Conservation (phyloP, 2,797 vertebrate genomes). For the Monodelphis domestica region DNA sequence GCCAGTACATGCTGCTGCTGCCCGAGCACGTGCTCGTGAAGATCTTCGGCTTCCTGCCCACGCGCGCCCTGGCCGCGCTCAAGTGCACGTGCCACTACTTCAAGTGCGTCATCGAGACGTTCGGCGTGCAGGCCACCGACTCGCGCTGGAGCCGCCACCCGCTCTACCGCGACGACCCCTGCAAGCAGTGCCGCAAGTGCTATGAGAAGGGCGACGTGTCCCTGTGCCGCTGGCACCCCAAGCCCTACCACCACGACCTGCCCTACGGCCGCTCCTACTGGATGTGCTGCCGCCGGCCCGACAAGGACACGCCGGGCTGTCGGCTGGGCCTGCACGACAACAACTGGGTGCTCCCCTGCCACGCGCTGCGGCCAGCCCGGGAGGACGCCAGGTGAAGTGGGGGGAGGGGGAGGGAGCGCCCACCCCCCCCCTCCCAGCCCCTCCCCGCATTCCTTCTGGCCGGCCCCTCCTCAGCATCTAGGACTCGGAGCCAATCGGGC, state of each 20-base stretch:
- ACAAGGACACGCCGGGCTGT: conserved; percentile 95
- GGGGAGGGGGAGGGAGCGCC: conserved; percentile 39
- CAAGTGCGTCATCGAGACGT: conserved; percentile 93
- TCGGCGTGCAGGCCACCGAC: conserved; percentile 92
- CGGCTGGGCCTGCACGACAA: conserved; percentile 96
- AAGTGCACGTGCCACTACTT: conserved; percentile 97
- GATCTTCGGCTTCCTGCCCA: conserved; percentile 95
- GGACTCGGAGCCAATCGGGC: neutral
- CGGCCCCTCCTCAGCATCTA: neutral
- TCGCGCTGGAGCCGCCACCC: conserved; percentile 96
- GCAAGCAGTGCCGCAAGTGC: conserved; percentile 96
- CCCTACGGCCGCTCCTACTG: conserved; percentile 99
- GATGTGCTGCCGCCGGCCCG: conserved; percentile 96
- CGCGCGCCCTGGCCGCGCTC: conserved; percentile 92
- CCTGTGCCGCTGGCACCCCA: conserved; percentile 98
- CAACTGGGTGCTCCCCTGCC: conserved; percentile 94
- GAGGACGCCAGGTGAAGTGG: conserved; percentile 84
- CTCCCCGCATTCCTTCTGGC: neutral
- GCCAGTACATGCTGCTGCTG: conserved; percentile 95
- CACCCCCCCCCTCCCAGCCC: conserved; percentile 6
- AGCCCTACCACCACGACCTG: conserved; percentile 99
- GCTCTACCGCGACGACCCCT: conserved; percentile 95
- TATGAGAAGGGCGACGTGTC: conserved; percentile 96
- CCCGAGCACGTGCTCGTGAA: conserved; percentile 96
- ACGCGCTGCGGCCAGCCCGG: conserved; percentile 84